Percentiles rank a stretch among this genome's conserved stretches.
Evolutionary conservation across 2,888 invertebrate genomes (phyloP).

Genomic region (Eumacrocentrus americanus): DNA sequence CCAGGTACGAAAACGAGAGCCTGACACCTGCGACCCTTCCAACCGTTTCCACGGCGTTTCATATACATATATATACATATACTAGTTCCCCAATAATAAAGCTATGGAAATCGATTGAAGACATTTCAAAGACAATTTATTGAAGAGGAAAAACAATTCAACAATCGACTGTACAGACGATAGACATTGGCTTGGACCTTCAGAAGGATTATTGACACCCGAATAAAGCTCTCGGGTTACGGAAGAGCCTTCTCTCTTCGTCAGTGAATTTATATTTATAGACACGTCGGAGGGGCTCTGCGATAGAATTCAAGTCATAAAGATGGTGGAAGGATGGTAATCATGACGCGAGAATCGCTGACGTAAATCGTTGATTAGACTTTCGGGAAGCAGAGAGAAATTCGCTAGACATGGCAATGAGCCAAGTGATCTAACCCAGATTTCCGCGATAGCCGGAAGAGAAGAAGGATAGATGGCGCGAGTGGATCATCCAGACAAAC

Average conservation of each 20-base stretch:
- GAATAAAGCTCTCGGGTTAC: too few relatives aligned
- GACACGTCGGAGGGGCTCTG: too few relatives aligned
- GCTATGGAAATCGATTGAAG: not conserved
- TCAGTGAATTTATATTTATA: too few relatives aligned
- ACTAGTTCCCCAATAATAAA: too few relatives aligned
- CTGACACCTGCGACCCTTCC: constrained; percentile 27
- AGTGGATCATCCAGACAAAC: too few relatives aligned
- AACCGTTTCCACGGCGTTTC: constrained; percentile 4
- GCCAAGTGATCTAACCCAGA: constrained; percentile 6
- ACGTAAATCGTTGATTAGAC: constrained; percentile 10
- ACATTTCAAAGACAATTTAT: too few relatives aligned
- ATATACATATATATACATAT: not conserved
- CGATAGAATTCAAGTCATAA: constrained; percentile 3
- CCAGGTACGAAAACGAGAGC: constrained; percentile 17
- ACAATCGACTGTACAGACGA: too few relatives aligned
- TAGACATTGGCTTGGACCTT: not conserved
- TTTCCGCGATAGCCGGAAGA: not conserved
- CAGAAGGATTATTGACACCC: too few relatives aligned
- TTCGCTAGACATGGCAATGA: not conserved
- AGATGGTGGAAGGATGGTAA: not conserved
- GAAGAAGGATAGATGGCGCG: not conserved
- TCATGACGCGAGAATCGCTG: constrained; percentile 1
- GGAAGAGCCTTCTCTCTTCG: too few relatives aligned
- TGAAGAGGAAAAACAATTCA: too few relatives aligned
- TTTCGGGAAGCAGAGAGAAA: not conserved